These are phyloP conservation scores for Lepus townsendii DNA, from an alignment of 2,797 vertebrate species.

Conservation along the genomic window DNA sequence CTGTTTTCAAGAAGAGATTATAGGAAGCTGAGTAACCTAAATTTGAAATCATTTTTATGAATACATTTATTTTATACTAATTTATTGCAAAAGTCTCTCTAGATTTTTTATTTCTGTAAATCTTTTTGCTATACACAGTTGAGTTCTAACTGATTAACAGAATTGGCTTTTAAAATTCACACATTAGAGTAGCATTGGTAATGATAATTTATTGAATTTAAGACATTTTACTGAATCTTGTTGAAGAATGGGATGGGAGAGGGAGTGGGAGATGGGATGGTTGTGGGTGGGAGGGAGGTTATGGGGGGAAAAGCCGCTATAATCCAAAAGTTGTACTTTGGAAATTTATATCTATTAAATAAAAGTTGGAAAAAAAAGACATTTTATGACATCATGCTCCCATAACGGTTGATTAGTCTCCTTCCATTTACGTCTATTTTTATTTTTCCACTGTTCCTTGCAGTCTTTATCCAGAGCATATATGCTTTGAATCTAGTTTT, in stretches of 20 bases:
- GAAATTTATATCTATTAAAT: too few relatives aligned
- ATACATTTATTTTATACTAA: slow-evolving; percentile 27
- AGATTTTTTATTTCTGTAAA: slow-evolving; percentile 17
- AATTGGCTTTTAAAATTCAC: slow-evolving; percentile 49
- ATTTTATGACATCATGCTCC: slow-evolving; percentile 10
- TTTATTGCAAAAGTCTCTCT: slow-evolving; percentile 42
- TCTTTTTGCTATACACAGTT: slow-evolving; percentile 36
- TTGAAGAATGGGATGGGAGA: too few relatives aligned
- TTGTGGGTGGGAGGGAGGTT: too few relatives aligned
- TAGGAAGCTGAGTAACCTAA: not conserved
- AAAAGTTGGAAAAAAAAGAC: not conserved
- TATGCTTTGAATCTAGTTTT: slow-evolving; percentile 27
- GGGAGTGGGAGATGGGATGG: too few relatives aligned
- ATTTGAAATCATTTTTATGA: not conserved
- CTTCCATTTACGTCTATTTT: slow-evolving; percentile 48
- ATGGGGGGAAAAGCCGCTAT: too few relatives aligned
- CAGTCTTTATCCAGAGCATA: not conserved
- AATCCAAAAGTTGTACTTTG: too few relatives aligned
- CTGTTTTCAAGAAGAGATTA: slow-evolving; percentile 12
- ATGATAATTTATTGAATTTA: slow-evolving; percentile 17
- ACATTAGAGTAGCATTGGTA: not conserved
- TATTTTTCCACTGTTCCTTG: slow-evolving; percentile 24
- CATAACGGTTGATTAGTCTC: not conserved
- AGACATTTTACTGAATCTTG: not conserved
- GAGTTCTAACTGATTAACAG: slow-evolving; percentile 47